These are phyloP conservation scores for Hormaphis cornu DNA, from an alignment of 1,140 invertebrate genomes.

Conservation along the genomic window DNA sequence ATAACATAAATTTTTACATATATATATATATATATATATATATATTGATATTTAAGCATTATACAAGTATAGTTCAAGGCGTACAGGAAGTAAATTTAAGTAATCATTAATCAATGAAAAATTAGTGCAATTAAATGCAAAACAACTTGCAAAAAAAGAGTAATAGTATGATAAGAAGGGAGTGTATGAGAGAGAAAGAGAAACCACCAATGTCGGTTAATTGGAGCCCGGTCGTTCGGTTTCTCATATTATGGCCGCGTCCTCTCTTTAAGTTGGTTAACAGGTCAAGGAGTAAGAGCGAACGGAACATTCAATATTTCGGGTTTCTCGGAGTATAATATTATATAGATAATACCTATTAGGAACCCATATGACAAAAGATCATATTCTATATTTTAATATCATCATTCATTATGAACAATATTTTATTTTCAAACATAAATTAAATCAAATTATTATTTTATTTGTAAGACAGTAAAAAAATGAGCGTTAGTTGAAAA, in stretches of 20 bases:
- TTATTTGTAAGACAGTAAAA: too few relatives aligned
- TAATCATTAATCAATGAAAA: background rate
- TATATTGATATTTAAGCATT: background rate
- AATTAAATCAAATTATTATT: too few relatives aligned
- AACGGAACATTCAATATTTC: conserved; percentile 32
- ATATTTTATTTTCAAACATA: too few relatives aligned
- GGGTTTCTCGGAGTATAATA: conserved; percentile 23
- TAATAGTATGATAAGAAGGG: background rate
- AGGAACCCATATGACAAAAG: conserved; percentile 20
- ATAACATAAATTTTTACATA: too few relatives aligned
- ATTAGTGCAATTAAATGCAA: conserved; percentile 5
- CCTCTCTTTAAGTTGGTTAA: conserved; percentile 32
- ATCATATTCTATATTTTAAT: conserved; percentile 4
- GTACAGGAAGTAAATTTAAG: conserved; percentile 13
- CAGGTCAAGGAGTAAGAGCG: conserved; percentile 32
- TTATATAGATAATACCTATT: background rate
- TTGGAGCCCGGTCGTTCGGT: conserved; percentile 27
- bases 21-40: too few relatives aligned
- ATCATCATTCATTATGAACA: too few relatives aligned
- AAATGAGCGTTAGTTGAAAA: too few relatives aligned
- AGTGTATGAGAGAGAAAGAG: conserved; percentile 11
- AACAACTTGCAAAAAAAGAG: conserved; percentile 12
- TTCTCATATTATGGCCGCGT: conserved; percentile 28
- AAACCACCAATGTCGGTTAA: conserved; percentile 31
- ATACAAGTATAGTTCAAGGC: conserved; percentile 11